Evolutionary conservation across 2,113 vertebrate species (phyloP), one percentile per base, ranked within the genome.

Genomic region (Marmota flaviventris): DNA sequence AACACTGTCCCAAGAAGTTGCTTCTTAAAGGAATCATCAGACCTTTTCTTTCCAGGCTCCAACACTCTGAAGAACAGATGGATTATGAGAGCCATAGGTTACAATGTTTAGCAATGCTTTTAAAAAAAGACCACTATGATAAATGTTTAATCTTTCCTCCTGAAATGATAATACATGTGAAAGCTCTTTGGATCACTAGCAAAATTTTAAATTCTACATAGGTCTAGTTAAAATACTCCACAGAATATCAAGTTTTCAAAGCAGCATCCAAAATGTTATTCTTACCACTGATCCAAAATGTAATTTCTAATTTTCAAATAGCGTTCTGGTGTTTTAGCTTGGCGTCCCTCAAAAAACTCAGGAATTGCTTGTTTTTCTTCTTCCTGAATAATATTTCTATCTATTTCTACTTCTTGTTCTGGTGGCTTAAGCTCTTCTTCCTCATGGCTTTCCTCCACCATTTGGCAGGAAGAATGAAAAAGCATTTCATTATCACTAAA

Each of bases 241-340:
- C 76, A 83, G 70, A 73, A 8, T 48, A 97, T 34, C 25, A 84
- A 24, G 51, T 39, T 94, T 85, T 96, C 82, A 97, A 89, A 94
- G 92, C 7, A 83, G 13, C 45, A 96, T 88, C 32, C 94, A 81
- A 85, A 93, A 93, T 85, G 27, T 34, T 92, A 78, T 89, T 86
- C 98, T 98, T 98, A 99, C 99, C 99, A 99, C 32, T 99, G 99
- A 97, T 99, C 99, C 99, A 99, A 98, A 98, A 99, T 99, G 53
- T 99, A 99, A 99, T 99, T 99, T 93, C 99, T 99, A 91, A 99
- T 99, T 99, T 99, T 99, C 92, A 99, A 98, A 96, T 99, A 99
- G 98, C 99, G 99, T 87, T 99, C 99, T 7, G 99, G 99, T 34
- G 99, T 99, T 98, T 99, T 99, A 73, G 99, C 99, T 69, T 99